A percentile compares a stretch with the other conserved stretches of the same genome.
Evolutionary conservation across 2,888 invertebrate genomes (phyloP).

Genomic region (Corbicula japonica): DNA sequence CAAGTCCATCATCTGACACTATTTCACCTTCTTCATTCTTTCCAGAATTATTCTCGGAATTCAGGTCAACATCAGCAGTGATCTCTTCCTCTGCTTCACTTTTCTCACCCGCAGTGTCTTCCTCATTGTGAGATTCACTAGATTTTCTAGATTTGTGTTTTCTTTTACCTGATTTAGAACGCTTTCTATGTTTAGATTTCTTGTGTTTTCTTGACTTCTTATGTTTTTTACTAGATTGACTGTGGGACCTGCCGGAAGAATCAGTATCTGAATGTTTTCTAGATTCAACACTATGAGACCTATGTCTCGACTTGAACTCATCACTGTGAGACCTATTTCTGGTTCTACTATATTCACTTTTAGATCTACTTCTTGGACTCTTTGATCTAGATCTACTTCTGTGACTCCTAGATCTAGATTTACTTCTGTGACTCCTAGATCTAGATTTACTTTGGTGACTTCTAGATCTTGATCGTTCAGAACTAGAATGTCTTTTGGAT

Average conservation of each 20-base stretch:
- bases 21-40: conserved; percentile 22
- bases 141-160: conserved; percentile 12
- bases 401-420: conserved; percentile 16
- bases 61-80: conserved; percentile 6
- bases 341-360: conserved; percentile 32
- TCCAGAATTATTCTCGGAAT: conserved; percentile 9
- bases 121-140: conserved; percentile 8
- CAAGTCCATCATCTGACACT: conserved; percentile 22
- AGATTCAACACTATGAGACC: conserved; percentile 1
- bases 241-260: neutral
- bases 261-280: conserved; percentile 7
- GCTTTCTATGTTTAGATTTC: conserved; percentile 13
- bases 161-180: conserved; percentile 10
- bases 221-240: conserved; percentile 5
- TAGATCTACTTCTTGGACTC: neutral
- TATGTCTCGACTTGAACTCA: neutral
- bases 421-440: conserved; percentile 22
- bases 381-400: conserved; percentile 16
- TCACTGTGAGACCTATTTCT: conserved; percentile 2
- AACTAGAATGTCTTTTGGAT: neutral
- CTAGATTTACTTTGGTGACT: conserved; percentile 10
- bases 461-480: neutral
- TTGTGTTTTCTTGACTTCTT: conserved; percentile 14
- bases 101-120: conserved; percentile 1
- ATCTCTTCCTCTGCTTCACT: conserved; percentile 12